Evolutionary conservation across 2,888 invertebrate genomes (phyloP).

Genomic region (Theristus sp.): DNA sequence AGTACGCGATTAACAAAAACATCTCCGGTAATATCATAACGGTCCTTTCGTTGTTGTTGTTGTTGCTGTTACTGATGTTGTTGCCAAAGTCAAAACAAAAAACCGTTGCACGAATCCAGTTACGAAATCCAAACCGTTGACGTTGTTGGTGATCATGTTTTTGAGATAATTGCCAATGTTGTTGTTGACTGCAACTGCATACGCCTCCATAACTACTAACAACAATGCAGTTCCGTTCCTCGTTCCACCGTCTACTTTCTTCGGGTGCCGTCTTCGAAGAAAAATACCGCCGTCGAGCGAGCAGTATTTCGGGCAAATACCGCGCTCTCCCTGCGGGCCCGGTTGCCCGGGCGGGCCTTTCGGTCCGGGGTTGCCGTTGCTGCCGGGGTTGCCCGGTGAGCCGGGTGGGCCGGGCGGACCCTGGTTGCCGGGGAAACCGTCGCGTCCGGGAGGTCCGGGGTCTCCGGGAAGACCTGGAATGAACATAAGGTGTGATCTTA

Average conservation of each 20-base stretch:
- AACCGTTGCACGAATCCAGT: no score
- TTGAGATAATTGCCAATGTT: no score
- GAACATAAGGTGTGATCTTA: background rate
- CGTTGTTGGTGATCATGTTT: no score
- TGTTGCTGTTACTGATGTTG: no score
- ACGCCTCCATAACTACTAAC: no score
- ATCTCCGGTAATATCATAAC: no score
- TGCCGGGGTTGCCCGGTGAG: background rate
- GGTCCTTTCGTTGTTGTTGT: no score
- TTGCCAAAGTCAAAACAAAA: no score
- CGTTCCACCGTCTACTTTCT: conserved; percentile 4
- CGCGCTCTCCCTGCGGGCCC: background rate
- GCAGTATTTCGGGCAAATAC: conserved; percentile 2
- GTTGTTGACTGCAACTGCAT: no score
- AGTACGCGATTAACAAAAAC: no score
- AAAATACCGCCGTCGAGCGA: background rate
- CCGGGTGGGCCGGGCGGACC: background rate
- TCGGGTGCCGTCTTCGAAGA: conserved; percentile 16
- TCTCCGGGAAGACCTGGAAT: background rate
- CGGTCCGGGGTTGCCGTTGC: background rate
- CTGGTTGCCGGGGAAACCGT: conserved; percentile 1
- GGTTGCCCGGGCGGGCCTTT: background rate
- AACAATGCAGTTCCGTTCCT: no score
- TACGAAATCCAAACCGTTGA: no score
- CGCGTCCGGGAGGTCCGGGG: background rate